These are phyloP conservation scores for Rutilus rutilus DNA, from an alignment of 2,113 vertebrate genomes.

Conservation along the genomic window DNA sequence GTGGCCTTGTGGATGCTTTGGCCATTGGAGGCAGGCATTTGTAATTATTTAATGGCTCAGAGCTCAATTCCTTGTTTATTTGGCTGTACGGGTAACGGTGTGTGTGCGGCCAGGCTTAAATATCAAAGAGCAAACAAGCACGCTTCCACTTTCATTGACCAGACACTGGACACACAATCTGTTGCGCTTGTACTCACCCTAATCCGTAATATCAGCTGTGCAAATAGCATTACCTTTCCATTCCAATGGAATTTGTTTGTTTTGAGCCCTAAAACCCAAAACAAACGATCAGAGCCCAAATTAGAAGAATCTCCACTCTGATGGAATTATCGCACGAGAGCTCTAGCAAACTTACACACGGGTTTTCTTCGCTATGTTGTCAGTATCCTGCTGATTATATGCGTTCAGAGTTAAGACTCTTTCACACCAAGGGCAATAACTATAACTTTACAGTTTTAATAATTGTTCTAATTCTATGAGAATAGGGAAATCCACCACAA, in stretches of 20 bases:
- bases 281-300: conserved; percentile 53
- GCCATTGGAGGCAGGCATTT: conserved; percentile 8
- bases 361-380: background rate
- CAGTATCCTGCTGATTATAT: conserved; percentile 6
- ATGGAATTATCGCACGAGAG: conserved; percentile 17
- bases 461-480: background rate
- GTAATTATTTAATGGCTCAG: conserved; percentile 68
- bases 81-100: conserved; percentile 59
- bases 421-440: background rate
- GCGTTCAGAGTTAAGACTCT: background rate
- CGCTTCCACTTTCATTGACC: conserved; percentile 48
- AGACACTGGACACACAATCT: conserved; percentile 57
- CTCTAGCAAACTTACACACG: background rate
- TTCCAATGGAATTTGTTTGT: conserved; percentile 51
- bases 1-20: background rate
- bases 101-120: conserved; percentile 57
- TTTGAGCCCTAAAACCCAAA: conserved; percentile 45
- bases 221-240: conserved; percentile 66
- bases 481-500: background rate
- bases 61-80: conserved; percentile 67
- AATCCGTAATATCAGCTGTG: conserved; percentile 66
- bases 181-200: conserved; percentile 56
- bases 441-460: background rate
- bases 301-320: conserved; percentile 41
- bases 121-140: conserved; percentile 57